Evolutionary conservation across 2,797 vertebrate genomes (phyloP).

Genomic region (Chiroxiphia lanceolata): DNA sequence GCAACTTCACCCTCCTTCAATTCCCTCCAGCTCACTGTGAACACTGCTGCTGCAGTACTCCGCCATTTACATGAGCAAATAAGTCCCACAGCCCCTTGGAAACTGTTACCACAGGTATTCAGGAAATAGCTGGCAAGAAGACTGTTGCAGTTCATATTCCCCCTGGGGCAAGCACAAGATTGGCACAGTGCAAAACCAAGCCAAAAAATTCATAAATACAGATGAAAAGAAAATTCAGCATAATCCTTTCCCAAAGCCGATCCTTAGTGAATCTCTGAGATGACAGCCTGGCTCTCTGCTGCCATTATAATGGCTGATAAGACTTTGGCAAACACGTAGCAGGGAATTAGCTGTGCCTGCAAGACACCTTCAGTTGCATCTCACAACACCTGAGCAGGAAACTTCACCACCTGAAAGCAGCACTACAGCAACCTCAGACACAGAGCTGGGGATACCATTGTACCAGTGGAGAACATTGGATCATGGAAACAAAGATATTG

Average conservation of each 20-base stretch:
- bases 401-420: not conserved
- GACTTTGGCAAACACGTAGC: not conserved
- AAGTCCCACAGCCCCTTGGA: not conserved
- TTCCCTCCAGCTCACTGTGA: not conserved
- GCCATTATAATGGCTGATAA: not conserved
- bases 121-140: constrained; percentile 8
- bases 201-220: constrained; percentile 23
- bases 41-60: not conserved
- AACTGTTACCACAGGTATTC: constrained; percentile 22
- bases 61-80: not conserved
- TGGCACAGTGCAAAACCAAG: not conserved
- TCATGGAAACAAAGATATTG: not conserved
- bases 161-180: not conserved
- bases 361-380: not conserved
- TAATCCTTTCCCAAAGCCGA: not conserved
- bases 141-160: not conserved
- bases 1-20: not conserved
- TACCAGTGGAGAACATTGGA: rapidly evolving
- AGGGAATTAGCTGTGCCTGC: not conserved
- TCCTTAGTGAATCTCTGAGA: not conserved
- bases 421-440: not conserved
- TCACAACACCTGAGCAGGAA: not conserved
- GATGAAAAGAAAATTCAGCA: constrained; percentile 53
- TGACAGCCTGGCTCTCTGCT: not conserved
- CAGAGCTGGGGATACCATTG: not conserved